Conservation (phyloP, 1,140 invertebrate species). For the Saccostrea glomerata region DNA sequence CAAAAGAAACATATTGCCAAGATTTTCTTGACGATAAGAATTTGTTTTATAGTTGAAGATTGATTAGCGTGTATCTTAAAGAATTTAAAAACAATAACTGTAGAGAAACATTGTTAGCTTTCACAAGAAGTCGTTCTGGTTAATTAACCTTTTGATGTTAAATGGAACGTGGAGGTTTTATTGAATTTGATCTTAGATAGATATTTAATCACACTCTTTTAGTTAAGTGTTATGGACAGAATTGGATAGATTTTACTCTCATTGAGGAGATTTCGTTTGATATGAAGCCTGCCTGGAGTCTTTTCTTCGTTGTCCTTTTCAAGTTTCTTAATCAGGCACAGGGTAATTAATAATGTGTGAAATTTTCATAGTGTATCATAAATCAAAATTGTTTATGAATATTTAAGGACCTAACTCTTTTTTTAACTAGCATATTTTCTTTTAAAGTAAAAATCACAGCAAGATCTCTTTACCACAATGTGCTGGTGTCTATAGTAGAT, state of each 20-base stretch:
- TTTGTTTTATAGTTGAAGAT: background rate
- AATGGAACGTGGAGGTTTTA: background rate
- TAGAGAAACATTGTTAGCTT: background rate
- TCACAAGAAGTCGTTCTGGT: background rate
- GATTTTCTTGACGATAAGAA: background rate
- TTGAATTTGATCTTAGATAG: background rate
- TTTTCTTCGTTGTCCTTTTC: background rate
- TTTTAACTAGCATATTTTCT: too few species aligned
- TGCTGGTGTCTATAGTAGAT: too few species aligned
- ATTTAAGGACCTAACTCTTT: too few species aligned
- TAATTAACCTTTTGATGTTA: background rate
- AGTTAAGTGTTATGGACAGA: background rate
- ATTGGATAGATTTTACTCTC: background rate
- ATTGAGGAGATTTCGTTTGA: background rate
- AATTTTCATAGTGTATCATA: background rate
- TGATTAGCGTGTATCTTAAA: conserved; percentile 2
- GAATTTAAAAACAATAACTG: background rate
- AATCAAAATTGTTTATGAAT: too few species aligned
- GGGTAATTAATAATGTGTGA: background rate
- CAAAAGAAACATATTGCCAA: background rate
- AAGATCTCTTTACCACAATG: too few species aligned
- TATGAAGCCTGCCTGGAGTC: background rate
- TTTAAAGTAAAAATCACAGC: too few species aligned
- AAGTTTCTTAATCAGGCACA: background rate
- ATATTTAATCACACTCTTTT: conserved; percentile 3